Evolutionary conservation across 2,797 vertebrate genomes (phyloP).

Genomic region (Hybognathus amarus): DNA sequence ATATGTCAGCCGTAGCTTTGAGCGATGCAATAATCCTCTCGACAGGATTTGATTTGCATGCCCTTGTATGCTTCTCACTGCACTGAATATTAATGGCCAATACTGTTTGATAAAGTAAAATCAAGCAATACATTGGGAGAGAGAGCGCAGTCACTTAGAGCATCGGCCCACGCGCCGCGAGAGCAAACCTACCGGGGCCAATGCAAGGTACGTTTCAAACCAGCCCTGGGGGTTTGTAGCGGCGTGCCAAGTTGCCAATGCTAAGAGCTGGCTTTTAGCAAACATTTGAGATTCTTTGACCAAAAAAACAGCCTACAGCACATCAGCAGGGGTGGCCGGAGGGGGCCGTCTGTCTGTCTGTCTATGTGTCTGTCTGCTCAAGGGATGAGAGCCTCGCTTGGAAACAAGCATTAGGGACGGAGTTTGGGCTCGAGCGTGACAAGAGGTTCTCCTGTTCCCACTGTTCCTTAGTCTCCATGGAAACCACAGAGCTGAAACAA

Average conservation of each 20-base stretch:
- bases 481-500: constrained; percentile 74
- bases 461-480: constrained; percentile 78
- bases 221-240: constrained; percentile 36
- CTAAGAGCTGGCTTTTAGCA: constrained; percentile 35
- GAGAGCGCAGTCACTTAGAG: constrained; percentile 35
- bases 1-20: constrained; percentile 54
- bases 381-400: constrained; percentile 18
- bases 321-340: constrained; percentile 16
- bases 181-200: constrained; percentile 7
- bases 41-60: constrained; percentile 53
- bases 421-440: constrained; percentile 44
- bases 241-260: background rate
- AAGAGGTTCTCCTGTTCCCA: constrained; percentile 66
- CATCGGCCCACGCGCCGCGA: constrained; percentile 19
- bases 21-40: constrained; percentile 52
- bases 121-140: constrained; percentile 50
- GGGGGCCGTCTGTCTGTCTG: constrained; percentile 2
- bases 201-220: background rate
- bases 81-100: constrained; percentile 58
- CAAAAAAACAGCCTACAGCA: constrained; percentile 33
- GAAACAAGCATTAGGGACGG: constrained; percentile 47
- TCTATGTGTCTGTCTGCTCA: constrained; percentile 8
- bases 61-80: constrained; percentile 35
- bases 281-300: constrained; percentile 54
- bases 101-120: constrained; percentile 63